These are phyloP conservation scores for Drosophila lacertosa DNA, from an alignment of 1,140 invertebrate species.

Conservation along the genomic window DNA sequence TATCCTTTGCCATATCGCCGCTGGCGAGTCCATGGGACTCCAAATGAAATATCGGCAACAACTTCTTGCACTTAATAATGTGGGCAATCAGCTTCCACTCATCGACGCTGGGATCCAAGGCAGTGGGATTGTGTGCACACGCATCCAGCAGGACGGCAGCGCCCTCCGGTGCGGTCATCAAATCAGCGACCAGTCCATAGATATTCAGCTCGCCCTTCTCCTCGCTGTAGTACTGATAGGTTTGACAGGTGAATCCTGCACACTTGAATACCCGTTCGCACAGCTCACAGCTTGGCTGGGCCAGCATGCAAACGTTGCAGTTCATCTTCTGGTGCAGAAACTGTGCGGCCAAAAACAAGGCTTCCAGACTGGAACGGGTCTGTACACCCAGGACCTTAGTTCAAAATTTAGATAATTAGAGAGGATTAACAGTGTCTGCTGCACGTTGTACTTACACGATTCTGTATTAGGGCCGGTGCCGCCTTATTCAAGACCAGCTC, in stretches of 20 bases:
- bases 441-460: conserved; percentile 85
- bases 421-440: background rate
- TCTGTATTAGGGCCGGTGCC: conserved; percentile 89
- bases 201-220: conserved; percentile 91
- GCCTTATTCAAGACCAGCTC: conserved; percentile 93
- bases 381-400: conserved; percentile 93
- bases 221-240: conserved; percentile 96
- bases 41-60: conserved; percentile 96
- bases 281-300: conserved; percentile 97
- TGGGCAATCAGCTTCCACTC: conserved; percentile 93
- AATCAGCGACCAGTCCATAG: conserved; percentile 92
- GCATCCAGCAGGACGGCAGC: conserved; percentile 96
- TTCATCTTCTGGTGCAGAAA: conserved; percentile 91
- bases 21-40: conserved; percentile 99
- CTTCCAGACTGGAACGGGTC: conserved; percentile 95
- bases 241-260: conserved; percentile 92
- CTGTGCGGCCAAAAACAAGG: conserved; percentile 93
- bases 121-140: conserved; percentile 99
- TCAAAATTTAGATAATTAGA: background rate
- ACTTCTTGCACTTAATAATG: conserved; percentile 87
- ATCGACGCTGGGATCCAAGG: conserved; percentile 93
- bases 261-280: conserved; percentile 94
- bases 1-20: conserved; percentile 95
- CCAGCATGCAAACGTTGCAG: conserved; percentile 93
- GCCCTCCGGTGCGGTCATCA: conserved; percentile 91